Evolutionary conservation across 2,888 invertebrate species (phyloP).

Genomic region (Mesodorylaimus sp.): DNA sequence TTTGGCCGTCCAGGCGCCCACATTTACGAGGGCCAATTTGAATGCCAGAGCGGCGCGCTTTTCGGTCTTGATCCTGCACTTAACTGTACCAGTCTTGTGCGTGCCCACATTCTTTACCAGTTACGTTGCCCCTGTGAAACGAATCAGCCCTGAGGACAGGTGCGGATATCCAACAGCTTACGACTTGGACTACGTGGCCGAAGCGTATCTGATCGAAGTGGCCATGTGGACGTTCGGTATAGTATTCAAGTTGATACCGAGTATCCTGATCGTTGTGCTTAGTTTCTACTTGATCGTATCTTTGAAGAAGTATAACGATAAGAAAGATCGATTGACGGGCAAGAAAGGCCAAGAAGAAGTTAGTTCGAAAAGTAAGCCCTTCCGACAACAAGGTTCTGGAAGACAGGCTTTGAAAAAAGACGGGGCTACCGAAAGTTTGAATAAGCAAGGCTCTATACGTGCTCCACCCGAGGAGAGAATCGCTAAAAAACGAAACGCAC

Average conservation of each 20-base stretch:
- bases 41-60: background rate
- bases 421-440: no score
- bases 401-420: no score
- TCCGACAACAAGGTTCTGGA: no score
- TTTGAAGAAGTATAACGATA: constrained; percentile 16
- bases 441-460: no score
- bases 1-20: background rate
- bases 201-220: constrained; percentile 15
- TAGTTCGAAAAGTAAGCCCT: no score
- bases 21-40: background rate
- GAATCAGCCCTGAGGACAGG: background rate
- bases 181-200: constrained; percentile 15
- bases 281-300: constrained; percentile 13
- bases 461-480: no score
- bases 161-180: constrained; percentile 12
- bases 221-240: constrained; percentile 22
- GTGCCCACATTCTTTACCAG: constrained; percentile 18
- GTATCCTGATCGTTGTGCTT: constrained; percentile 15
- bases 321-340: background rate
- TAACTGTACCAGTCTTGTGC: constrained; percentile 17
- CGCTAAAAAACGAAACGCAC: no score
- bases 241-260: constrained; percentile 20
- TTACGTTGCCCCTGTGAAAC: background rate
- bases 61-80: background rate
- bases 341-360: no score